Conservation (phyloP, 1,140 invertebrate species). For the Cotesia glomerata region DNA sequence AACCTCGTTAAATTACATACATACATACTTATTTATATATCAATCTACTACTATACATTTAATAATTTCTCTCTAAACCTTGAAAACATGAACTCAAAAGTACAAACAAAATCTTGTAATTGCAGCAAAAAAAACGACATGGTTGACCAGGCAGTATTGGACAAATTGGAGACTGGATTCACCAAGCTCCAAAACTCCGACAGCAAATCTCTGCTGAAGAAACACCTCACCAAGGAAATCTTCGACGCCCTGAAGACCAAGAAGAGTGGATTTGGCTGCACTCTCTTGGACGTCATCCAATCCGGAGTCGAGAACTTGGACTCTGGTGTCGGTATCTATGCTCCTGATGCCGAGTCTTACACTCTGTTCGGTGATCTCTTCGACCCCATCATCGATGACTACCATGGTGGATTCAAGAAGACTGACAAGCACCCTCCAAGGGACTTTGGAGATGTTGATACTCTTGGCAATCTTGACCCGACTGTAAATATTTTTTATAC, state of each 20-base stretch:
- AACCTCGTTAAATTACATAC: no score
- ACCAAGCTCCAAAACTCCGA: constrained; percentile 86
- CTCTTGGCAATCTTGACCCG: constrained; percentile 90
- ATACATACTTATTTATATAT: no score
- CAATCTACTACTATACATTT: no score
- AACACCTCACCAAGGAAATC: constrained; percentile 87
- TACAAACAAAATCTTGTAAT: constrained; percentile 35
- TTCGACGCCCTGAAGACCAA: constrained; percentile 89
- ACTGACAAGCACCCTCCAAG: constrained; percentile 89
- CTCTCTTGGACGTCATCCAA: constrained; percentile 89
- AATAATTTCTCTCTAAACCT: no score
- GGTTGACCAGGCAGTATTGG: constrained; percentile 85
- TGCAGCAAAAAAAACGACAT: constrained; percentile 75
- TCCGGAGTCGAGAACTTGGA: constrained; percentile 89
- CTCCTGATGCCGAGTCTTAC: constrained; percentile 93
- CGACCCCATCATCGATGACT: constrained; percentile 96
- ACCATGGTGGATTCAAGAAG: constrained; percentile 93
- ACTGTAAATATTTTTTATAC: constrained; percentile 58
- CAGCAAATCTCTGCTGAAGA: constrained; percentile 94
- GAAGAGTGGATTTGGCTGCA: constrained; percentile 90
- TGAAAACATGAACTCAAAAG: neutral
- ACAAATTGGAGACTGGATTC: constrained; percentile 90
- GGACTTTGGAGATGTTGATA: constrained; percentile 91
- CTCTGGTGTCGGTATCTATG: constrained; percentile 94
- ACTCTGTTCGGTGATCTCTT: constrained; percentile 89